Conservation (phyloP, 2,113 vertebrate species). For the Sphaerodactylus townsendi region DNA sequence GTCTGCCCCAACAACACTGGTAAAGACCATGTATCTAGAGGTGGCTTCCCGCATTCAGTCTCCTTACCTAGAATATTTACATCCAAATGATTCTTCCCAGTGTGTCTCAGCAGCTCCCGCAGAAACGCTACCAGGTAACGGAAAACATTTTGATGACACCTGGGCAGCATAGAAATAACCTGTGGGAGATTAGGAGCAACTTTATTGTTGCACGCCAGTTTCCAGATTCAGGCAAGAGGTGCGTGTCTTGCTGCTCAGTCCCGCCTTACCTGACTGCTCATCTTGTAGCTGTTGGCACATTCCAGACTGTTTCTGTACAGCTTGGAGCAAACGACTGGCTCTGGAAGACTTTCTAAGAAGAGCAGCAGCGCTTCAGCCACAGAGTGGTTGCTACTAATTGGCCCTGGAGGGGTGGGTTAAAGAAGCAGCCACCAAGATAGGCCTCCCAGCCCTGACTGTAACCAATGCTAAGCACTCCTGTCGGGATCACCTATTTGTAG, state of each 20-base stretch:
- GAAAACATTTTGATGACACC: conserved; percentile 91
- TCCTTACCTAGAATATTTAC: conserved; percentile 87
- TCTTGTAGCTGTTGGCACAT: conserved; percentile 68
- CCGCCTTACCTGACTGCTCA: conserved; percentile 83
- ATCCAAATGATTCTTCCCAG: conserved; percentile 88
- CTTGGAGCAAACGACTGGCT: conserved; percentile 87
- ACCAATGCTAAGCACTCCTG: too few species aligned
- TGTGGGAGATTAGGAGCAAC: conserved; percentile 54
- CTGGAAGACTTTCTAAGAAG: conserved; percentile 93
- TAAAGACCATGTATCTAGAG: too few species aligned
- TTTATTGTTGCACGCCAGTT: too few species aligned
- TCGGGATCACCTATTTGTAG: too few species aligned
- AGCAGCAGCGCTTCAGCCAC: conserved; percentile 93
- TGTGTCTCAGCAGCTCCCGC: conserved; percentile 87
- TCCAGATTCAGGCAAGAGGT: neutral
- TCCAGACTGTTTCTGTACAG: conserved; percentile 86
- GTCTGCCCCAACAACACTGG: neutral
- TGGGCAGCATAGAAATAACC: conserved; percentile 85
- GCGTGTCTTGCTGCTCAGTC: neutral
- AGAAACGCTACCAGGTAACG: conserved; percentile 91
- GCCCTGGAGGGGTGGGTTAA: conserved; percentile 75
- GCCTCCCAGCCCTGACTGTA: neutral
- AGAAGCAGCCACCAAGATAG: conserved; percentile 42
- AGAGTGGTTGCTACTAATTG: conserved; percentile 93
- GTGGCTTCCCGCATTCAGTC: neutral